These are phyloP conservation scores for Porites lutea DNA, from an alignment of 64 coral and sea anemone species.

Conservation along the genomic window DNA sequence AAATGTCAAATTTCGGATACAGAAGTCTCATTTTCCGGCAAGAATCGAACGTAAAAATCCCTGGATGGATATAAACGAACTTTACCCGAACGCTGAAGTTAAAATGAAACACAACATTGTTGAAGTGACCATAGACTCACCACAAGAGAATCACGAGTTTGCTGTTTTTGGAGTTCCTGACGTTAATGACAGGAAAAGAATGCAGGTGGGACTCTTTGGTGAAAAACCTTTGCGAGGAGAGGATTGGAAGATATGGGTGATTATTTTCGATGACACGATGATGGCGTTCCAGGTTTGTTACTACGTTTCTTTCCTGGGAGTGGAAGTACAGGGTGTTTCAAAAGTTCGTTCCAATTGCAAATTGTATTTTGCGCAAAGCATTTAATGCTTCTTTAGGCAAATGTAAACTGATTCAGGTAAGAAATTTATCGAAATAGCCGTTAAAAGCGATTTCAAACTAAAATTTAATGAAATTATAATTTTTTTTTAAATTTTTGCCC, in stretches of 20 bases:
- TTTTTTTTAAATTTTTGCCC: too few relatives aligned
- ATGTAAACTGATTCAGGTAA: too few relatives aligned
- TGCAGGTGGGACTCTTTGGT: background rate
- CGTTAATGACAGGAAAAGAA: background rate
- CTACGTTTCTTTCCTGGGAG: too few relatives aligned
- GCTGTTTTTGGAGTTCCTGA: background rate
- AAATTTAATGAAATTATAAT: too few relatives aligned
- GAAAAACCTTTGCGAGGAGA: background rate
- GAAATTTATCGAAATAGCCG: too few relatives aligned
- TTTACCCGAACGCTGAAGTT: background rate
- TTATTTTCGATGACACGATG: background rate
- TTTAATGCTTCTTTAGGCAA: too few relatives aligned
- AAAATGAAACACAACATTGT: background rate
- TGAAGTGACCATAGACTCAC: background rate
- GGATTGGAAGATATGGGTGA: background rate
- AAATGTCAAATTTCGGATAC: background rate
- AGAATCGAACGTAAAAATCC: background rate
- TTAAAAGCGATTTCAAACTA: too few relatives aligned
- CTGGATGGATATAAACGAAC: background rate
- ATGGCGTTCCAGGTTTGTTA: background rate
- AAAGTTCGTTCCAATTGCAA: too few relatives aligned
- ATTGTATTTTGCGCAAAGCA: too few relatives aligned
- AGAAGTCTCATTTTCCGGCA: too few relatives aligned
- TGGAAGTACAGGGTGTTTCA: too few relatives aligned
- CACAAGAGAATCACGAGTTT: background rate